Evolutionary conservation across 2,888 invertebrate genomes (phyloP).

Genomic region (Gymnocheta viridis): DNA sequence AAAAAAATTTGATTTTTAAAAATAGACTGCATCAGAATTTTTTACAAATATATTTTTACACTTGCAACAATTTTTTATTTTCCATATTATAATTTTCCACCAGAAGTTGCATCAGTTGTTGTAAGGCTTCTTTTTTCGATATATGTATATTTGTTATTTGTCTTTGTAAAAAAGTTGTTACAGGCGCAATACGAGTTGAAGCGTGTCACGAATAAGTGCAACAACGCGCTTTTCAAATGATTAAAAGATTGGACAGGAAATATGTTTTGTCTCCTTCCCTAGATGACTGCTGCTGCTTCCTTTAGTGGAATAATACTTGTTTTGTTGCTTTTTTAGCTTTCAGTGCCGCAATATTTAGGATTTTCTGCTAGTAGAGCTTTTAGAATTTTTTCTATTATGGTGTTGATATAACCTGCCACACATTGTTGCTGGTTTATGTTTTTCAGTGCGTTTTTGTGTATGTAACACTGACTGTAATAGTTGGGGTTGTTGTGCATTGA

Average conservation of each 20-base stretch:
- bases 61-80: background rate
- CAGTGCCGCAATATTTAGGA: background rate
- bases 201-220: conserved; percentile 38
- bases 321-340: background rate
- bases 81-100: background rate
- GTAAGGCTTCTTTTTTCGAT: background rate
- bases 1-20: conserved; percentile 21
- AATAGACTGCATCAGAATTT: conserved; percentile 45
- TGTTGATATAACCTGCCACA: conserved; percentile 46
- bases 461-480: conserved; percentile 6
- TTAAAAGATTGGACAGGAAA: conserved; percentile 58
- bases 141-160: background rate
- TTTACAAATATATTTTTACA: conserved; percentile 20
- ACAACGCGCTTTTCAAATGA: conserved; percentile 28
- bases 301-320: background rate
- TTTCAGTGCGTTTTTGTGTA: background rate
- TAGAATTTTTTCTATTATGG: conserved; percentile 23
- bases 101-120: conserved; percentile 48
- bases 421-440: conserved; percentile 23
- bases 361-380: conserved; percentile 11
- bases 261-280: conserved; percentile 15
- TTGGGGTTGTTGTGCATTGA: conserved; percentile 58
- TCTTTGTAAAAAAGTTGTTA: background rate
- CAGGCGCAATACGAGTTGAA: conserved; percentile 62
- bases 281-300: conserved; percentile 25